Evolutionary conservation across 2,797 vertebrate species (phyloP), one percentile per base, ranked within the genome.

Genomic region (Macroramphosus scolopax): DNA sequence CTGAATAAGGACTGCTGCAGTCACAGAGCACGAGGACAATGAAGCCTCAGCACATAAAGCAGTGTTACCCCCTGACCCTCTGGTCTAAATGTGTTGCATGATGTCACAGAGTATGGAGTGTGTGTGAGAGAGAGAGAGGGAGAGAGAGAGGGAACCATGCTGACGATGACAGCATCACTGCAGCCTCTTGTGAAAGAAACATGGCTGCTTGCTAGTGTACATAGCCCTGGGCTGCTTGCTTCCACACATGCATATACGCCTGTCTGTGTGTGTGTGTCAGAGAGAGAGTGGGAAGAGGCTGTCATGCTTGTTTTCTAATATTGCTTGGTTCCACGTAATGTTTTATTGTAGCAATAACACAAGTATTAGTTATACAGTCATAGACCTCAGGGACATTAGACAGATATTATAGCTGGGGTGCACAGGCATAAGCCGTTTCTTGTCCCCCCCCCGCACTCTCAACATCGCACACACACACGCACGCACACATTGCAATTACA

Each of bases 171-270:
- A 81, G 56, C 55, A 51, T 75, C 44, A 51, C 59, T 69, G 81
- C 73, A 74, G 67, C 72, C 75, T 76, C 71, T 74, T 75, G 71
- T 78, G 63, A 75, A 70, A 66, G 79, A 84, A 83, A 82, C 75
- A 86, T 84, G 77, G 83, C 80, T 59, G 80, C 76, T 68, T 72
- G 67, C 78, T 77, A 70, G 68, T 82, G 82, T 75, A 71, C 81
- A 78, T 75, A 63, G 77, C 82, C 75, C 47, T 50, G 63, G 77
- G 81, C 77, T 74, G 69, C 81, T 79, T 80, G 63, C 67, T 76
- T 76, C 51, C 68, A 72, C 74, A 71, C 70, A 71, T 63, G 56
- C 41, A 56, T 39, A 17, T 14, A 18, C 52, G 46, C 62, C n/a
- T 52, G 25, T 15, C 31, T 53, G 31, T 58, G 32, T 53, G n/a